A percentile compares a stretch with the other conserved stretches of the same genome.
These are phyloP conservation scores for Xanthorhoe spadicearia DNA, from an alignment of 2,888 invertebrate species.

Conservation along the genomic window DNA sequence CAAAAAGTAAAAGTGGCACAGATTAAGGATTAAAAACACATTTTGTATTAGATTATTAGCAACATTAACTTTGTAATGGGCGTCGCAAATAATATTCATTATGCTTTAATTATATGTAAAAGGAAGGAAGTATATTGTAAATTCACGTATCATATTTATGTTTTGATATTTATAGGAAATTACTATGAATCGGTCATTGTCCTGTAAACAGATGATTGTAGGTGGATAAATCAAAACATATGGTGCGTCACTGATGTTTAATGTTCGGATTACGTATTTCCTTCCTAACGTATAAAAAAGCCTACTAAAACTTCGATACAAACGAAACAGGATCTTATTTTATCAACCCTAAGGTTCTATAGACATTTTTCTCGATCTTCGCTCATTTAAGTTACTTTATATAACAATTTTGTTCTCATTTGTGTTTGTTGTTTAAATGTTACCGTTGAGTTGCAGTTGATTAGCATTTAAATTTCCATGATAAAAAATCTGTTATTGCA, in stretches of 20 bases:
- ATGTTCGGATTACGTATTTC: not conserved
- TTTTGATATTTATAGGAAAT: not conserved
- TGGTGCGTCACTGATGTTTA: not conserved
- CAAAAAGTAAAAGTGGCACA: conserved; percentile 18
- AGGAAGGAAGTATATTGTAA: conserved; percentile 40
- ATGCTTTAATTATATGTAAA: conserved; percentile 28
- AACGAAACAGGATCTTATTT: too few relatives aligned
- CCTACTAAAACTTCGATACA: too few relatives aligned
- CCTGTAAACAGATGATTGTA: conserved; percentile 8
- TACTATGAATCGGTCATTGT: conserved; percentile 14
- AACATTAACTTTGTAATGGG: conserved; percentile 23
- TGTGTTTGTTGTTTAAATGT: too few relatives aligned
- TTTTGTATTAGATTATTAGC: conserved; percentile 29
- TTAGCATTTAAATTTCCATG: too few relatives aligned
- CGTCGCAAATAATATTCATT: conserved; percentile 28
- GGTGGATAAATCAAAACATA: not conserved
- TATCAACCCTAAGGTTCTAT: too few relatives aligned
- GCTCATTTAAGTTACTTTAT: too few relatives aligned
- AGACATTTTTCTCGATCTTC: too few relatives aligned
- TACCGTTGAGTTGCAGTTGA: too few relatives aligned
- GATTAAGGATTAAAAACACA: conserved; percentile 14
- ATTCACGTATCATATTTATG: conserved; percentile 14
- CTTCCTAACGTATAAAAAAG: not conserved
- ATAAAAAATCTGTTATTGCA: too few relatives aligned
- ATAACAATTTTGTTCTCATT: too few relatives aligned